These are phyloP conservation scores for Dissostichus mawsoni DNA, from an alignment of 2,113 vertebrate species.

Conservation along the genomic window DNA sequence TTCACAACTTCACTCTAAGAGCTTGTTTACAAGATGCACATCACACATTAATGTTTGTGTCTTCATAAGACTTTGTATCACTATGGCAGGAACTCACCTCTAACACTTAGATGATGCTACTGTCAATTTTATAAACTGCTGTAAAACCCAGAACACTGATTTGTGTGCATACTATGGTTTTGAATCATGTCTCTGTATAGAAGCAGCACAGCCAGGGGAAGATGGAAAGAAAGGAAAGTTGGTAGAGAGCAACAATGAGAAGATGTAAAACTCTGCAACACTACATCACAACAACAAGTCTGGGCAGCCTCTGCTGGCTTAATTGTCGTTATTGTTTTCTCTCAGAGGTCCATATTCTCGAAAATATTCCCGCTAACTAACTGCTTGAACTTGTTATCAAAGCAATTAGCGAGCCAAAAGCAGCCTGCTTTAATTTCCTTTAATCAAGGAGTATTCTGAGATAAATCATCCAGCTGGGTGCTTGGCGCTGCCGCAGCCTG, in stretches of 20 bases:
- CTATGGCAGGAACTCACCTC: constrained; percentile 55
- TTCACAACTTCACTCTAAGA: constrained; percentile 63
- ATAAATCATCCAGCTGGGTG: constrained; percentile 80
- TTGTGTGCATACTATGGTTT: constrained; percentile 23
- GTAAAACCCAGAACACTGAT: constrained; percentile 14
- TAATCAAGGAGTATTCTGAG: constrained; percentile 80
- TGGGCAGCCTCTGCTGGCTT: constrained; percentile 41
- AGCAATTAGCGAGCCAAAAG: constrained; percentile 79
- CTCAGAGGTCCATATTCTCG: constrained; percentile 65
- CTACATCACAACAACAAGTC: constrained; percentile 38
- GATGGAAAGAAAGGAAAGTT: not conserved
- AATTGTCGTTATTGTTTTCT: constrained; percentile 68
- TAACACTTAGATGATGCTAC: constrained; percentile 40
- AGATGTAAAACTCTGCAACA: constrained; percentile 18
- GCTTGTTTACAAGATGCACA: constrained; percentile 79
- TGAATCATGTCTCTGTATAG: constrained; percentile 22
- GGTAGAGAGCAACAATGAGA: not conserved
- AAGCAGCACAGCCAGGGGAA: constrained; percentile 19
- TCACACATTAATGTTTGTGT: constrained; percentile 61
- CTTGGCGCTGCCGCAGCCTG: constrained; percentile 62
- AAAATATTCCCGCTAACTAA: constrained; percentile 67
- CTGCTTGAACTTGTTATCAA: constrained; percentile 81
- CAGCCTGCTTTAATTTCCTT: constrained; percentile 79
- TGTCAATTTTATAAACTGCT: constrained; percentile 55
- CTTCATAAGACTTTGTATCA: constrained; percentile 53